phyloP scores from a whole-genome alignment of 2,888 invertebrate species.

The Macrophya annulata region DNA sequence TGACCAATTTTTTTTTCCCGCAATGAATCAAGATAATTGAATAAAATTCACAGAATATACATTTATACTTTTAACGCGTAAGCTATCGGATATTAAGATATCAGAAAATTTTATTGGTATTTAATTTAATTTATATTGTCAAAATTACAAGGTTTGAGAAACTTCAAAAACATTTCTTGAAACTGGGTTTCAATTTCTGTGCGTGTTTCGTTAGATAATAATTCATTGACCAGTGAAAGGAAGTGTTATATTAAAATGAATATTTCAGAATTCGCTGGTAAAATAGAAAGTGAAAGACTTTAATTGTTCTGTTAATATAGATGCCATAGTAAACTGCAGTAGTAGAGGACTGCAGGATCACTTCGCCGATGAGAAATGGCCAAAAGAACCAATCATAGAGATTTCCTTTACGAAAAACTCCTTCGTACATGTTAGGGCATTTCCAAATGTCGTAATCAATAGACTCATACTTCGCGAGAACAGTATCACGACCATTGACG shows the following conservation, averaged over 20 bases:
- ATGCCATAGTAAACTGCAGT: conserved; percentile 81
- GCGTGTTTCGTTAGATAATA: neutral
- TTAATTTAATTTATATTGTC: neutral
- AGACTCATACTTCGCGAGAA: conserved; percentile 85
- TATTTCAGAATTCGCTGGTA: neutral
- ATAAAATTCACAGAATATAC: neutral
- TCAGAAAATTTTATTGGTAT: neutral
- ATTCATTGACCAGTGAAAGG: neutral
- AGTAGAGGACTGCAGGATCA: conserved; percentile 80
- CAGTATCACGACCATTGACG: conserved; percentile 83
- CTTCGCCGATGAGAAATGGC: conserved; percentile 83
- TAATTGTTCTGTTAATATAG: conserved; percentile 58
- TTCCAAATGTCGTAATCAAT: conserved; percentile 81
- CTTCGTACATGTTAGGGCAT: conserved; percentile 79
- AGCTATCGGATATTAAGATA: neutral
- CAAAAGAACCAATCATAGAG: conserved; percentile 73
- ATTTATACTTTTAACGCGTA: neutral
- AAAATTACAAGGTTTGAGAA: neutral
- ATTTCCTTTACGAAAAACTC: conserved; percentile 69
- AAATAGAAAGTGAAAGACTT: neutral
- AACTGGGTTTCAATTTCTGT: neutral
- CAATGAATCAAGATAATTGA: neutral
- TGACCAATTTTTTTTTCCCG: neutral
- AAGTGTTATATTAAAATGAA: neutral
- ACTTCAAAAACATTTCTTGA: neutral